Conservation (phyloP, 2,888 invertebrate genomes). For the Parelbella ahira region DNA sequence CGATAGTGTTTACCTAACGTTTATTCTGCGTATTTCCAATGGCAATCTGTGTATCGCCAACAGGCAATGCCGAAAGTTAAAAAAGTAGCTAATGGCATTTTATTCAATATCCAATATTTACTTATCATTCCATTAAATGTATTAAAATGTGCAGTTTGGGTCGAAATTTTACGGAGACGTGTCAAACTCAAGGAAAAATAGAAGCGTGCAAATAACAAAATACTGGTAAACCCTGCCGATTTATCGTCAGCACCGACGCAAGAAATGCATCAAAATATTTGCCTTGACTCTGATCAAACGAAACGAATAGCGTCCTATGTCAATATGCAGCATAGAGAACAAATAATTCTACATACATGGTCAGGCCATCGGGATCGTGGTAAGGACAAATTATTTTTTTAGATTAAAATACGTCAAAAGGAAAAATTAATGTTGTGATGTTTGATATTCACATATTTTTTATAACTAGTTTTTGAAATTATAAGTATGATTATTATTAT, state of each 20-base stretch:
- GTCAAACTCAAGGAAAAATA: slow-evolving; percentile 50
- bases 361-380: slow-evolving; percentile 14
- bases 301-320: slow-evolving; percentile 48
- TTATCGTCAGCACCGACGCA: slow-evolving; percentile 62
- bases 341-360: slow-evolving; percentile 12
- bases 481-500: too few species aligned
- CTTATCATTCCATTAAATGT: slow-evolving; percentile 58
- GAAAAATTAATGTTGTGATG: too few species aligned
- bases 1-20: too few species aligned
- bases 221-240: slow-evolving; percentile 59
- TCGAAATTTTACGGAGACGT: slow-evolving; percentile 59
- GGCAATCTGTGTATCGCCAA: too few species aligned
- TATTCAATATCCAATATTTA: slow-evolving; percentile 39
- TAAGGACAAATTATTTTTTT: slow-evolving; percentile 20
- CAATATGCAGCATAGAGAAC: slow-evolving; percentile 37
- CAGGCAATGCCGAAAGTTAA: neutral
- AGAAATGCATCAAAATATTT: slow-evolving; percentile 46
- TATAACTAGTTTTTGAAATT: too few species aligned
- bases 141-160: slow-evolving; percentile 52
- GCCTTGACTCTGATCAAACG: slow-evolving; percentile 39
- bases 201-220: slow-evolving; percentile 53
- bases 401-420: too few species aligned
- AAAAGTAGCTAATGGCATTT: slow-evolving; percentile 11
- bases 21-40: too few species aligned
- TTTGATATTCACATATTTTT: too few species aligned